Evolutionary conservation across 2,888 invertebrate species (phyloP).

Genomic region (Tromatobia lineatoria): DNA sequence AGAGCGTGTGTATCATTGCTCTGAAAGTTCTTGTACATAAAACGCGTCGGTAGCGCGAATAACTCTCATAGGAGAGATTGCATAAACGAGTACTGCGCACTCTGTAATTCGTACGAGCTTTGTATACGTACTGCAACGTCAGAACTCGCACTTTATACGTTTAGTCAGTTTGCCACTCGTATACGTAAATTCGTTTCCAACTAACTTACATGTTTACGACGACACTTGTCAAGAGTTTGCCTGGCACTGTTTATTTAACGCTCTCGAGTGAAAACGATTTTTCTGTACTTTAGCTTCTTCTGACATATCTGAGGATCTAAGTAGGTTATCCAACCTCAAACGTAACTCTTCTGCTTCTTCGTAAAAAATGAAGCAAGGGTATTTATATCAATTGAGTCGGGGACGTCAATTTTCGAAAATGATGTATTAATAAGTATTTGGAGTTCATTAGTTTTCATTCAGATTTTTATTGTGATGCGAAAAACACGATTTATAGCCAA

Average conservation of each 20-base stretch:
- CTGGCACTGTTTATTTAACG: background rate
- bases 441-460: too few species aligned
- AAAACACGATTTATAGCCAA: too few species aligned
- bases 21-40: conserved; percentile 56
- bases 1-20: conserved; percentile 64
- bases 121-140: conserved; percentile 3
- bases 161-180: conserved; percentile 40
- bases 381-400: too few species aligned
- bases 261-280: background rate
- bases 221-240: conserved; percentile 2
- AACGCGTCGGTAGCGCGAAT: conserved; percentile 62
- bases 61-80: conserved; percentile 14
- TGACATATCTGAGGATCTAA: background rate
- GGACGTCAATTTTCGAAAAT: too few species aligned
- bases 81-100: conserved; percentile 9
- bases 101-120: background rate
- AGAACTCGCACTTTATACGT: conserved; percentile 22
- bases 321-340: background rate
- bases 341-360: background rate
- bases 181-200: conserved; percentile 24
- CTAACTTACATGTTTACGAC: conserved; percentile 24
- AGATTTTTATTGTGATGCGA: too few species aligned
- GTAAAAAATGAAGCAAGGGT: too few species aligned
- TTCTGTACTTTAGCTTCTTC: background rate
- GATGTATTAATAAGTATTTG: too few species aligned